Evolutionary conservation across 2,113 vertebrate species (phyloP), one percentile per base, ranked within the genome.

Genomic region (Halichoerus grypus): DNA sequence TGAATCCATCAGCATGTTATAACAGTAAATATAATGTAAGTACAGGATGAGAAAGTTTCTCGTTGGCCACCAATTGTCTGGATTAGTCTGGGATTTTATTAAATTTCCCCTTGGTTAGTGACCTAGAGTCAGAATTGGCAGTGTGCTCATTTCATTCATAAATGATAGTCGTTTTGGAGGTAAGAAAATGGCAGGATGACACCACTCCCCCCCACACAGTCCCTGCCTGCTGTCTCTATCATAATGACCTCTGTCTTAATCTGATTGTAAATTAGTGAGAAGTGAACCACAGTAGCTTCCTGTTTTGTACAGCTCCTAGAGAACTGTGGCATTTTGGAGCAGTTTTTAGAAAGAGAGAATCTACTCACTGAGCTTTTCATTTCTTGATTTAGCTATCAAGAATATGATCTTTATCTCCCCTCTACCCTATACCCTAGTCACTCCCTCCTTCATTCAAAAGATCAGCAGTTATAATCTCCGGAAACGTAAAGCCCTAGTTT

Each of bases 61-160:
- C 72, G 49, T 49, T 98, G 94, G 83, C 88, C 39, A 96, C 71
- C 90, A 97, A 95, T 87, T 98, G 92, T 97, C 94, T 94, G 94
- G 63, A 89, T 91, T 95, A 76, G 81, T 84, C 77, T 91, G 9
- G 18, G 42, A 76, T 65, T 87, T 97, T 87, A 96, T 97, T 95
- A 87, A 94, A 97, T 97, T 96, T 97, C 88, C 87, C 39, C 59
- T 96, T 95, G 13, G 46, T 85, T 96, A 92, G 88, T 88, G 85
- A 71, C 26, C 83, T 57, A 85, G 63, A 92, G 57, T 84, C 12
- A 31, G 39, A 97, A 93, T 46, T 82, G 42, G 53, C 79, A 94
- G 31, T 8, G 22, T 92, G 51, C 80, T 92, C 74, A 76, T 95
- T 97, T 93, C 84, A 92, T 46, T 97, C 59, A 91, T 65, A 92